Conservation (phyloP, 2,888 invertebrate genomes). For the Cerastis rubricosa region DNA sequence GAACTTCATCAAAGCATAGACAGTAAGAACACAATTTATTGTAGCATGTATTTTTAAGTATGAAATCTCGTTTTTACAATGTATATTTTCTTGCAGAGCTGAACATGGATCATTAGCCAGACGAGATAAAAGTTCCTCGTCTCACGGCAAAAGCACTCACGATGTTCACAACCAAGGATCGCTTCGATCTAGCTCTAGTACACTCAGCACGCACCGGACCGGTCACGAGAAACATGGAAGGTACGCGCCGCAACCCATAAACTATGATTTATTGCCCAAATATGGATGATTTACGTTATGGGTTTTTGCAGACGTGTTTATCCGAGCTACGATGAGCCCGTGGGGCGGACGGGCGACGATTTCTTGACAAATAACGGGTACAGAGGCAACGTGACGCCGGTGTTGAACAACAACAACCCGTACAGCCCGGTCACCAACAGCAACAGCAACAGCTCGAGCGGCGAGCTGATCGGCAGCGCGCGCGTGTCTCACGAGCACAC, state of each 20-base stretch:
- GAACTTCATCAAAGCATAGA: constrained; percentile 85
- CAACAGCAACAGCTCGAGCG: constrained; percentile 90
- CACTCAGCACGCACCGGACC: constrained; percentile 79
- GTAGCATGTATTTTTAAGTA: neutral
- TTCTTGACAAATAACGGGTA: constrained; percentile 88
- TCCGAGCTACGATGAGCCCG: constrained; percentile 85
- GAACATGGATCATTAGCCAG: constrained; percentile 87
- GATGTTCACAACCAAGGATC: constrained; percentile 89
- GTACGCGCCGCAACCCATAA: constrained; percentile 53
- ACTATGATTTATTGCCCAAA: constrained; percentile 61
- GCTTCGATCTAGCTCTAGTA: constrained; percentile 91
- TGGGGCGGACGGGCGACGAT: constrained; percentile 81
- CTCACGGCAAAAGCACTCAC: constrained; percentile 81
- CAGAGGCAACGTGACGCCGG: constrained; percentile 82
- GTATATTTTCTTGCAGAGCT: constrained; percentile 57
- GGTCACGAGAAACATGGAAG: constrained; percentile 66
- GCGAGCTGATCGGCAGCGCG: constrained; percentile 88
- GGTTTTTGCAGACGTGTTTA: constrained; percentile 83
- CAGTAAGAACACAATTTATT: constrained; percentile 76
- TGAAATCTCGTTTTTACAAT: neutral
- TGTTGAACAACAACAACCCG: constrained; percentile 86
- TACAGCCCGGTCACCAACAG: constrained; percentile 89
- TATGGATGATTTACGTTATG: constrained; percentile 64
- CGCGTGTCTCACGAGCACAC: constrained; percentile 94
- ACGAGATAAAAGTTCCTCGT: constrained; percentile 83